Percentiles rank a stretch among this genome's conserved stretches.
These are phyloP conservation scores for Dryoscopus gambensis DNA, from an alignment of 2,113 vertebrate species.

Conservation along the genomic window DNA sequence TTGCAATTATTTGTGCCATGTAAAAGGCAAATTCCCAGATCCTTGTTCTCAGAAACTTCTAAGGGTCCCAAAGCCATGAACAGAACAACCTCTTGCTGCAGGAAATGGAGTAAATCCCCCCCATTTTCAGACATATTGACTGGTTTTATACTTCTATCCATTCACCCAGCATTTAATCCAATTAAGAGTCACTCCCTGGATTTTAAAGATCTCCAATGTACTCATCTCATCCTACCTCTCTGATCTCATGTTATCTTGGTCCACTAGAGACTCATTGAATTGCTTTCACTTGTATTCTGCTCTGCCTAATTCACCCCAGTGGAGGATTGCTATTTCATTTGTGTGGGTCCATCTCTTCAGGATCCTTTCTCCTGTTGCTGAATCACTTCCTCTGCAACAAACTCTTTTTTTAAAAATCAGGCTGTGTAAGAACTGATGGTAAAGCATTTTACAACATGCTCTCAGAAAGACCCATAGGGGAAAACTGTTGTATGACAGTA, in stretches of 20 bases:
- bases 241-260: not conserved
- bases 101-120: not conserved
- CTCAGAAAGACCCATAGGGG: not conserved
- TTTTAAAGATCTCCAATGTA: not conserved
- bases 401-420: not conserved
- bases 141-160: not conserved
- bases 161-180: not conserved
- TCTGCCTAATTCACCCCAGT: not conserved
- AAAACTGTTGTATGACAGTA: not conserved
- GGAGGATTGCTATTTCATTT: not conserved
- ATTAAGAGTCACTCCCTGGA: not conserved
- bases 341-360: not conserved
- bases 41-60: not conserved
- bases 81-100: not conserved
- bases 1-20: constrained; percentile 6
- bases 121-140: not conserved
- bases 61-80: not conserved
- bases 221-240: not conserved
- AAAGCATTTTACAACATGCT: not conserved
- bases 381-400: constrained; percentile 14
- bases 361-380: not conserved
- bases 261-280: not conserved
- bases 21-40: constrained; percentile 16
- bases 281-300: not conserved
- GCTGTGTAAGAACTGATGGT: not conserved